Percentiles rank a stretch among this genome's conserved stretches.
Conservation (phyloP, 2,113 vertebrate genomes). For the Lophotis ruficrista region DNA sequence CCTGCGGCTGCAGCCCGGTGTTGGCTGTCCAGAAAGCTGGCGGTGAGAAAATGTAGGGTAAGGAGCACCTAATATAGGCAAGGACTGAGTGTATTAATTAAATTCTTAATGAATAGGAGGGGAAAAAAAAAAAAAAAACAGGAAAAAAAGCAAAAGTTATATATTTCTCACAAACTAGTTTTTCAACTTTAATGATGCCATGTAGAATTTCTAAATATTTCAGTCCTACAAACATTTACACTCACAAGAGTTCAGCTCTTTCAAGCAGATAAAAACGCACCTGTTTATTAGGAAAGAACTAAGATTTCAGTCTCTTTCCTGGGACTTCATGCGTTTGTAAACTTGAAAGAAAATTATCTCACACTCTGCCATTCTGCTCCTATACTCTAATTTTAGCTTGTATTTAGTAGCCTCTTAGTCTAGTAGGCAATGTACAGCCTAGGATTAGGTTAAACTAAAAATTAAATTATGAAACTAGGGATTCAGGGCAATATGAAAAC, state of each 20-base stretch:
- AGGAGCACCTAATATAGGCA: too few species aligned
- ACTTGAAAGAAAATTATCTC: not conserved
- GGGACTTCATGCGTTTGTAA: rapidly evolving
- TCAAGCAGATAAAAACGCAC: not conserved
- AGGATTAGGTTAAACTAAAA: not conserved
- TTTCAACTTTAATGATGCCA: not conserved
- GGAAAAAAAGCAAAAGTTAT: rapidly evolving
- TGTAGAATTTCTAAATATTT: not conserved
- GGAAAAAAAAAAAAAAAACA: too few species aligned
- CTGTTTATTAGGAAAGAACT: not conserved
- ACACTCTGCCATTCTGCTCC: not conserved
- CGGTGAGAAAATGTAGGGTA: not conserved
- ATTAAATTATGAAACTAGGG: not conserved
- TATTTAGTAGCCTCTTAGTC: not conserved
- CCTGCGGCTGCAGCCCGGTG: not conserved
- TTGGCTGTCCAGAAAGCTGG: not conserved
- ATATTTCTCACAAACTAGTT: not conserved
- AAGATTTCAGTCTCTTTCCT: not conserved
- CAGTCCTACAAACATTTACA: rapidly evolving
- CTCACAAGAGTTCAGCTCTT: not conserved
- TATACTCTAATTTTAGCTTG: not conserved
- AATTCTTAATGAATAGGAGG: rapidly evolving
- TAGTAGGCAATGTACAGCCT: not conserved
- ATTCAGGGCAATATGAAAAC: not conserved
- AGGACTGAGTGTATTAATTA: rapidly evolving